A percentile compares a stretch with the other conserved stretches of the same genome.
These are phyloP conservation scores for Platypus cylindrus DNA, from an alignment of 2,888 invertebrate species.

Conservation along the genomic window DNA sequence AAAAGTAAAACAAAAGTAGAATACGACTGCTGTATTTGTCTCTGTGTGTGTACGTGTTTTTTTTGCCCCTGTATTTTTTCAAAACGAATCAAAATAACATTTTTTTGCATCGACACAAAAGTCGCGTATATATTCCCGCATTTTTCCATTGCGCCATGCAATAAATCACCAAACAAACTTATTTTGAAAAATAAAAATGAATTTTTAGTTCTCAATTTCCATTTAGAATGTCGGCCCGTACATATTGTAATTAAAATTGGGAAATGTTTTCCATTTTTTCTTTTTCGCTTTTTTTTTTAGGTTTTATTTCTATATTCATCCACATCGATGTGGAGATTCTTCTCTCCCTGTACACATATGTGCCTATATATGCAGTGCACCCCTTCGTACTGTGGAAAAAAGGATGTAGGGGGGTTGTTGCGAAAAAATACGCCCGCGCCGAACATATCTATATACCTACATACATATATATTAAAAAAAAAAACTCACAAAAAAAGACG, in stretches of 20 bases:
- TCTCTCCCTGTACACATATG: too few relatives aligned
- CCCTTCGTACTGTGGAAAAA: too few relatives aligned
- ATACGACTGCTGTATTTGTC: too few relatives aligned
- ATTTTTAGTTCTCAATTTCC: conserved; percentile 18
- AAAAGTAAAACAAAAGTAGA: conserved; percentile 6
- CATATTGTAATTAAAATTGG: conserved; percentile 19
- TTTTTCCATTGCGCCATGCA: conserved; percentile 13
- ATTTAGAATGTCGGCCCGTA: conserved; percentile 17
- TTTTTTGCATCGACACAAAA: conserved; percentile 16
- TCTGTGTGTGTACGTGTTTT: conserved; percentile 12
- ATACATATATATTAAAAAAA: too few relatives aligned
- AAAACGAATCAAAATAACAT: conserved; percentile 18
- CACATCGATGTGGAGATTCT: too few relatives aligned
- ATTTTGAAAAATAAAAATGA: conserved; percentile 17
- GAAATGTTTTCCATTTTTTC: conserved; percentile 15
- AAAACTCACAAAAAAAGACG: conserved; percentile 3
- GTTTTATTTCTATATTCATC: neutral
- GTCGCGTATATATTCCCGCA: conserved; percentile 14
- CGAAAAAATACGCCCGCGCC: too few relatives aligned
- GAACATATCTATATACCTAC: too few relatives aligned
- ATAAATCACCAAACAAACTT: conserved; percentile 18
- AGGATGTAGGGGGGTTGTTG: too few relatives aligned
- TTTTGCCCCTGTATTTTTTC: conserved; percentile 5
- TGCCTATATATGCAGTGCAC: too few relatives aligned
- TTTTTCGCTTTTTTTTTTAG: conserved; percentile 8